Conservation (phyloP, 2,888 invertebrate species). For the Lingula anatina region DNA sequence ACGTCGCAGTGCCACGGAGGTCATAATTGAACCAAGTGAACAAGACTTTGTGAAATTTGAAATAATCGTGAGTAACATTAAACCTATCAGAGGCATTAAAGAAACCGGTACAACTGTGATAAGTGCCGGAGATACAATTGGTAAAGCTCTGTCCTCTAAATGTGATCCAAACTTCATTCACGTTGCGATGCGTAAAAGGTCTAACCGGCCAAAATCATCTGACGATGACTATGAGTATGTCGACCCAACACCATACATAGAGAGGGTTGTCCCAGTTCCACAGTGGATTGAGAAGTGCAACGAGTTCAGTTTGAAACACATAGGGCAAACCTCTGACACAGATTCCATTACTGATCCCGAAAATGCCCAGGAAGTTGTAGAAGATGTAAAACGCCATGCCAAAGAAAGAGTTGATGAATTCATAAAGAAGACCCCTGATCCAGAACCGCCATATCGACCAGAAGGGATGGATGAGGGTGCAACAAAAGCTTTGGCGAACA, state of each 20-base stretch:
- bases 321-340: too few species aligned
- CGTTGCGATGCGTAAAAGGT: conserved; percentile 16
- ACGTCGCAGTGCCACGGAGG: background rate
- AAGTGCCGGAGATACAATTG: conserved; percentile 6
- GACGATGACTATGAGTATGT: conserved; percentile 15
- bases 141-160: conserved; percentile 2
- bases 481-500: background rate
- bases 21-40: conserved; percentile 15
- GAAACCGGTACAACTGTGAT: conserved; percentile 1
- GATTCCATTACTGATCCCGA: too few species aligned
- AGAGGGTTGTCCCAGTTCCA: conserved; percentile 18
- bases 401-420: background rate
- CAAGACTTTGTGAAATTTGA: conserved; percentile 15
- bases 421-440: background rate
- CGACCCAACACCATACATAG: conserved; percentile 23
- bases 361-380: conserved; percentile 1
- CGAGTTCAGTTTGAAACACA: conserved; percentile 16
- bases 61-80: conserved; percentile 21
- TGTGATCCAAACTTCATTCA: conserved; percentile 17
- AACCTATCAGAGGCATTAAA: background rate
- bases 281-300: conserved; percentile 24
- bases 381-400: background rate
- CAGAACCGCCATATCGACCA: background rate
- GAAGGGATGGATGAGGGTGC: background rate
- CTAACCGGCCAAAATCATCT: background rate